These are phyloP conservation scores for Gymnocypris eckloni DNA, from an alignment of 2,797 vertebrate species.

Conservation along the genomic window DNA sequence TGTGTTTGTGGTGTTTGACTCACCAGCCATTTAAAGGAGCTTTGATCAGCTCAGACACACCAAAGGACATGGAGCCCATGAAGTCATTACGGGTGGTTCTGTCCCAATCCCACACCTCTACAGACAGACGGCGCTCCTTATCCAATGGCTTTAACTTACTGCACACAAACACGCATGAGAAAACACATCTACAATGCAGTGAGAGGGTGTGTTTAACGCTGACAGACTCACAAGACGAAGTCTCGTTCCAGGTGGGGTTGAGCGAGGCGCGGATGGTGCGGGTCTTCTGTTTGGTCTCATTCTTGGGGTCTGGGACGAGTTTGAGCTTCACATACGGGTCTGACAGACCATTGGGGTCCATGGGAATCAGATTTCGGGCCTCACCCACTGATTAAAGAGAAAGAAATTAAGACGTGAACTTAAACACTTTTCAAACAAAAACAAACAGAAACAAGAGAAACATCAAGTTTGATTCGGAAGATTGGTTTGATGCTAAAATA, in stretches of 20 bases:
- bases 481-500: neutral
- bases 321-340: conserved; percentile 98
- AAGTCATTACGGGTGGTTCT: conserved; percentile 96
- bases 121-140: conserved; percentile 93
- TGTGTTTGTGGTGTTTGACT: conserved; percentile 62
- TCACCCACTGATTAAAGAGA: conserved; percentile 84
- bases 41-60: conserved; percentile 97
- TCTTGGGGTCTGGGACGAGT: conserved; percentile 96
- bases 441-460: neutral
- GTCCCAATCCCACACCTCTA: conserved; percentile 98
- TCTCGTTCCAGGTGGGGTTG: conserved; percentile 96
- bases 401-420: neutral
- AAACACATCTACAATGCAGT: conserved; percentile 71
- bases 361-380: conserved; percentile 95
- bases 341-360: conserved; percentile 97
- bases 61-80: conserved; percentile 98
- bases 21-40: conserved; percentile 91
- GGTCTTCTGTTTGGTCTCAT: conserved; percentile 97
- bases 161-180: conserved; percentile 34
- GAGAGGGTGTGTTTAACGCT: neutral
- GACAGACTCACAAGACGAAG: conserved; percentile 90
- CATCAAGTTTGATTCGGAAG: neutral
- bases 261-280: conserved; percentile 95
- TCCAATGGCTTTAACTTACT: conserved; percentile 93
- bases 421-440: neutral